Evolutionary conservation across 1,140 invertebrate species (phyloP), one percentile per base, ranked within the genome.

Genomic region (Heterodera carotae): DNA sequence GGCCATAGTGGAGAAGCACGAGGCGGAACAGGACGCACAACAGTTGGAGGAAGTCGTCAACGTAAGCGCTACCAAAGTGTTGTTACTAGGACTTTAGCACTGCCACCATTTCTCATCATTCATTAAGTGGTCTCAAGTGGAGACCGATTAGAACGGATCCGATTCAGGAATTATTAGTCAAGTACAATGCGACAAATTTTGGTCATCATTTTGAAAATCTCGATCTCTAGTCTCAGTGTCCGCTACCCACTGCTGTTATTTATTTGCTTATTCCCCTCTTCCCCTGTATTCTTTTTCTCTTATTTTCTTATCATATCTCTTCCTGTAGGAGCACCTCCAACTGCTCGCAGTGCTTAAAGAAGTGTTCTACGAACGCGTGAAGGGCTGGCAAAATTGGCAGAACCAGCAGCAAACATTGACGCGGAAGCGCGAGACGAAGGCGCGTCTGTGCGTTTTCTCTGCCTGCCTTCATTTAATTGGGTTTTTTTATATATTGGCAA

Each of bases 341-440:
- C 90, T 99, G 2, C 81, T 83, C 12, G 39, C 59, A 5, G 83
- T 78, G 36, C 75, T 89, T 1, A 85, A 93, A 91, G 95, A 96
- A 87, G 94, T 96, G n/a, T 97, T 99, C 85, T 94, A 97, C 87
- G 96, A 98, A 89, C 91, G 97, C 83, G 95, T 98, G 0, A 98
- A 99, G 90, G 92, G 94, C 0, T 99, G 96, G 89, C 96, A 98
- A 89, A 93, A 93, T 83, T 98, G 96, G 94, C 95, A 98, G 88
- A 94, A 96, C 87, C 93, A 95, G 62, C 94, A 97, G 89, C 92
- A 94, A 89, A 95, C 93, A 88, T 88, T 99, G 34, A 94, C 92
- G 22, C 96, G 96, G 87, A 95, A 98, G 86, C 91, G 96, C 66
- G 96, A 99, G 88, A 91, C 92, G 77, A 98, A 97, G 88, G 93